Evolutionary conservation across 1,140 invertebrate species (phyloP), one percentile per base, ranked within the genome.

Genomic region (Lycorma delicatula): DNA sequence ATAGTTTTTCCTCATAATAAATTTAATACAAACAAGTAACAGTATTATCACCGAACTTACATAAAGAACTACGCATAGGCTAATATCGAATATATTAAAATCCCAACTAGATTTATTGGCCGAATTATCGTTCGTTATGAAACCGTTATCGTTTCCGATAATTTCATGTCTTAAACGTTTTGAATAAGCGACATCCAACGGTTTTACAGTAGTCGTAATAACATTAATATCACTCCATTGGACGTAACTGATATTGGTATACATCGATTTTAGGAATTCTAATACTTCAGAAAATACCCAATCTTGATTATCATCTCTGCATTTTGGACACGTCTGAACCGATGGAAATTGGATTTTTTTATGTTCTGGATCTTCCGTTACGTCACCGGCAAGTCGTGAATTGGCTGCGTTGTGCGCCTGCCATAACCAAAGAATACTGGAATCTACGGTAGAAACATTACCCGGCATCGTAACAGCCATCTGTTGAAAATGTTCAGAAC

Each of bases 341-440:
- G 81, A 75, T 1, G 97, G 97, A 73, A 96, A 99, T 68, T 93
- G 88, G 31, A 87, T 78, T 74, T 99, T 99, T 1, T 86, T 91
- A 73, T 87, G 83, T 53, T 78, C 64, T 0, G 94, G 93, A 77
- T 99, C 97, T 72, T 98, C 94, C 11, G 89, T 93, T 1, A 74
- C 47, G 71, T 97, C 91, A 0, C 89, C 87, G 27, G 86, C 78
- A 13, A 98, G 72, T 61, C 95, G 80, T 60, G 85, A 75, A 70
- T 99, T 99, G 0, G 93, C 94, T 71, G 86, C 82, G 73, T 98
- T 98, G 68, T 99, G 95, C 1, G 91, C 87, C 53, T 78, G 77
- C 97, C 97, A 99, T 2, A 99, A 71, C 93, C 94, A 99, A 6
- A 98, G 66, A 0, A 97, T 81, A 18, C 84, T 80, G 46, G 92